Conservation (phyloP, 2,797 vertebrate genomes). For the Pteropus rufus region DNA sequence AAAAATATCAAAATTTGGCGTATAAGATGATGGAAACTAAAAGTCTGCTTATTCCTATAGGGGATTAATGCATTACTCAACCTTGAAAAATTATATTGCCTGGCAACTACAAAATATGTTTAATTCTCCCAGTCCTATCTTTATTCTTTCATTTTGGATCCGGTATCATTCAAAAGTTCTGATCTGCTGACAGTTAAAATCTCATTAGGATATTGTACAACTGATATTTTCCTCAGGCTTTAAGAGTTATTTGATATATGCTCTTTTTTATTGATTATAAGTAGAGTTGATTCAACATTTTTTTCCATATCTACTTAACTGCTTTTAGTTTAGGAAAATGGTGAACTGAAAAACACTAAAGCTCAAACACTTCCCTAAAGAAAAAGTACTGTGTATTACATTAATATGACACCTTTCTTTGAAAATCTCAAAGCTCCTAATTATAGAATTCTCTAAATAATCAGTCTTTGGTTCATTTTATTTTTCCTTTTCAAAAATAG, state of each 20-base stretch:
- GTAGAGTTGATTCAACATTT: neutral
- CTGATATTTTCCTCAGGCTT: neutral
- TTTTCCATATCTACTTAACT: neutral
- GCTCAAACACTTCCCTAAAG: neutral
- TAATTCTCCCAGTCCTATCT: conserved; percentile 41
- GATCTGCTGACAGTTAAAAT: neutral
- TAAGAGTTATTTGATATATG: neutral
- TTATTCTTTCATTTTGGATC: conserved; percentile 51
- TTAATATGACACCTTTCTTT: neutral
- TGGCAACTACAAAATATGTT: conserved; percentile 61
- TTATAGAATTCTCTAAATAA: neutral
- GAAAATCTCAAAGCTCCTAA: neutral
- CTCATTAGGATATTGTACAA: neutral
- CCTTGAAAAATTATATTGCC: conserved; percentile 70
- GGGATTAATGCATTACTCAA: conserved; percentile 73
- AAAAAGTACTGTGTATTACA: neutral
- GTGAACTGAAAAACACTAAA: conserved; percentile 1
- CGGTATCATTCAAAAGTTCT: neutral
- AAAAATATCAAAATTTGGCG: conserved; percentile 71
- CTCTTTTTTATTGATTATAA: neutral
- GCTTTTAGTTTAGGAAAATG: neutral
- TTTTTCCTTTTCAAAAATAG: neutral
- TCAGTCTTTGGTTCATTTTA: neutral
- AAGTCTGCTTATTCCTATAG: conserved; percentile 72
- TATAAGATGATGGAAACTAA: conserved; percentile 68